Evolutionary conservation across 2,113 vertebrate species (phyloP), one percentile per base, ranked within the genome.

Genomic region (Agelaius tricolor): DNA sequence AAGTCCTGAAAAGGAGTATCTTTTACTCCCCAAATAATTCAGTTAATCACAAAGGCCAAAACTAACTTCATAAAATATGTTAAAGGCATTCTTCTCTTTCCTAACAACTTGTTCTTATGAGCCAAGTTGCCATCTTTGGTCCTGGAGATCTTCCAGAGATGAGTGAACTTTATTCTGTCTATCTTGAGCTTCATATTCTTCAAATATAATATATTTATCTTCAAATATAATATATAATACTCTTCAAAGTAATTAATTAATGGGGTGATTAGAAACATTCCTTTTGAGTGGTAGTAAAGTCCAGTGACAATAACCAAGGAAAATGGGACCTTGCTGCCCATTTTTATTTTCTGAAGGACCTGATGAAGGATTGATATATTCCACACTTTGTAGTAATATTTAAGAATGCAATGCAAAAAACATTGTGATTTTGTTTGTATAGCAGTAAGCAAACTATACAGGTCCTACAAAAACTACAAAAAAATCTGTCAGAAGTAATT

Each of bases 391-490:
- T 22, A 81, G 7, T 31, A 9, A 71, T 59, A 71, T 51, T 51
- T 84, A 63, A 39, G 9, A 74, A 54, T 30, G 5, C 2, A 59
- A 19, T 26, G 31, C 6, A 61, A 65, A 79, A 79, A 39, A 22
- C 4, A 12, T 6, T 0, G 1, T 43, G 28, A 47, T 37, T 72
- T 57, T 47, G 7, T 3, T 83, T 37, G 0, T 28, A 41, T 18
- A 69, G 0, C 6, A 49, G 14, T 49, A 43, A 58, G 49, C 2
- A 92, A 69, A 66, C 5, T 33, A 58, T 11, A 9, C 0, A 0
- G 14, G 5, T 16, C 73, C 13, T 62, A 59, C 8, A 21, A 54
- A 67, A 61, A 51, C n/a, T 21, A 31, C 3, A 58, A 69, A 62
- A 65, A 7, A 31, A 7, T 12, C 41, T 58, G 8, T 74, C 57